Conservation (phyloP, 2,888 invertebrate species). For the Caenorhabditis virilis region DNA sequence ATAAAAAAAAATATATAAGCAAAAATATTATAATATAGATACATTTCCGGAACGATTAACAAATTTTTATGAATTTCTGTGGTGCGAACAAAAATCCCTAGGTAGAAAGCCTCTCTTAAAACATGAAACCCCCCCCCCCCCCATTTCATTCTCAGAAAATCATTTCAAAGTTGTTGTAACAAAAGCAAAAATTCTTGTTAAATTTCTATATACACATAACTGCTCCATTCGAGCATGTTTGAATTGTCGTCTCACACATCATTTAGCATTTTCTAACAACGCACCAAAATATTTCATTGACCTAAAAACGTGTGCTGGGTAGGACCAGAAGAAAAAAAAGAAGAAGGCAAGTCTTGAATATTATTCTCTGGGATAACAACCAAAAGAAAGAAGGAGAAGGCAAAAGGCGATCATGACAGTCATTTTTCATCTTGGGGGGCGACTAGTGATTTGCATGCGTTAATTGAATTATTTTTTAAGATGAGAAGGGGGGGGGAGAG, state of each 20-base stretch:
- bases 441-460: constrained; percentile 18
- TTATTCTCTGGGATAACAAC: no score
- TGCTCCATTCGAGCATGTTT: constrained; percentile 36
- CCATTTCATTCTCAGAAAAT: not conserved
- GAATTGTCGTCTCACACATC: constrained; percentile 39
- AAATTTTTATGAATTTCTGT: no score
- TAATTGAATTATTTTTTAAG: constrained; percentile 13
- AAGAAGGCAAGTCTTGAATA: no score
- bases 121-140: constrained; percentile 3
- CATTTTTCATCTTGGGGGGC: constrained; percentile 10
- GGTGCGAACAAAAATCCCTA: no score
- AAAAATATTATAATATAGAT: no score
- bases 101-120: no score
- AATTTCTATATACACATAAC: constrained; percentile 33
- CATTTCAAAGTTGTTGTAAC: no score
- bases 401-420: not conserved
- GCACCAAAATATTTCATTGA: not conserved
- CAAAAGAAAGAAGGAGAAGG: constrained; percentile 5
- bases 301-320: not conserved
- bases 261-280: constrained; percentile 32
- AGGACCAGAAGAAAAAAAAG: not conserved
- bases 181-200: no score
- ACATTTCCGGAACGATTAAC: no score
- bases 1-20: no score
- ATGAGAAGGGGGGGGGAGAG: not conserved